Base-by-base conservation (phyloP, 2,888 invertebrate genomes). In the Drosophila affinis region DNA sequence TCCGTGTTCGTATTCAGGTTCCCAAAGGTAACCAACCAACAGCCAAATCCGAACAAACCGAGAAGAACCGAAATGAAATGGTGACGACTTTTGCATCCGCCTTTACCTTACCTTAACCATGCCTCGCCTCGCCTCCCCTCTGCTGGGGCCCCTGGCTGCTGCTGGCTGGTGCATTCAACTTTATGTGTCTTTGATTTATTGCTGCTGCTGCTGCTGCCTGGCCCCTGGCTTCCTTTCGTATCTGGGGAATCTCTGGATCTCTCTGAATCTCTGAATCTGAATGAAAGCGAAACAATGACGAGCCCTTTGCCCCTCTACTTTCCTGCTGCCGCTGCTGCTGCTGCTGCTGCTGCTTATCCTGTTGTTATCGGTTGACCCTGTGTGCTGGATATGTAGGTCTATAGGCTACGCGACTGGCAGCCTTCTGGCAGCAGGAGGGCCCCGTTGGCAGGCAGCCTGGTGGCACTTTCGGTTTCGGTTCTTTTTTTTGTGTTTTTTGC, bases 231-330 rank as follows among this genome's bases (percentile, higher is more conserved):
- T 74, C 53, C 49, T 67, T 45, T 44, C 47, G 61, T 70, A 47
- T 63, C 55, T 52, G 62, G 68, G 68, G 58, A 58, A 76, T 71
- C 75, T 72, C 65, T 17, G 58, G 18, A 57, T 63, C 49, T 32
- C 4, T 53, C 61, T 24, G 32, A 46, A 29, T 45, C 60, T 46
- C 60, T 46, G 45, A 52, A 21, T 62, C 79, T 79, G 75, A 87
- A 88, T 81, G 88, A 90, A 89, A 89, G 88, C 88, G 88, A 91
- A 90, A 91, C 89, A 88, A 84, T 78, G 78, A 77, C 76, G 77
- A 76, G 86, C 75, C 81, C 72, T 57, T 64, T 47, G 12, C 51
- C 44, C 9, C 46, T 12, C 14, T 3, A 5, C 49, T 29, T 32
- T 34, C 44, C 45, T 51, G 34, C 32, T 27, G 45, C 67, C 18